These are phyloP conservation scores for Globodera rostochiensis DNA, from an alignment of 1,140 invertebrate genomes.

Conservation along the genomic window DNA sequence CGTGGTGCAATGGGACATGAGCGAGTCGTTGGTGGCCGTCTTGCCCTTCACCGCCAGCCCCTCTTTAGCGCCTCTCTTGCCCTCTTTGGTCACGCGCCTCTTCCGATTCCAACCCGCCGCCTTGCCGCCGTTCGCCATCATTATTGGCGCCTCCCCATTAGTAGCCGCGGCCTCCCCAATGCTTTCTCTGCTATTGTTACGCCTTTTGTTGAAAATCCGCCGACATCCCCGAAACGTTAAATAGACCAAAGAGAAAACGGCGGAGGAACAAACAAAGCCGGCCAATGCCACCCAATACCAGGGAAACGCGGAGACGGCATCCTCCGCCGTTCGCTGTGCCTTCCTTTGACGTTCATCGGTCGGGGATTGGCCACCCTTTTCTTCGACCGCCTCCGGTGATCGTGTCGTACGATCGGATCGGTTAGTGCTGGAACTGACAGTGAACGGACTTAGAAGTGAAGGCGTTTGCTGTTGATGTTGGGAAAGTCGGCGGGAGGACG, in stretches of 20 bases:
- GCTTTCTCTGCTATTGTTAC: background rate
- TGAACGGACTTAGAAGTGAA: background rate
- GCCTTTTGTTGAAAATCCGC: constrained; percentile 13
- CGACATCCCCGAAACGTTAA: background rate
- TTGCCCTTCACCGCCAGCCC: background rate
- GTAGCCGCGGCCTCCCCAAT: too few relatives aligned
- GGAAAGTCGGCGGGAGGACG: background rate
- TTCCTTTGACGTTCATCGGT: background rate
- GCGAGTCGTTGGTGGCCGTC: constrained; percentile 6
- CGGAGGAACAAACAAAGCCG: constrained; percentile 14
- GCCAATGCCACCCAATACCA: constrained; percentile 26
- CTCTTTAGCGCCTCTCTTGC: background rate
- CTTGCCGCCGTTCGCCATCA: background rate
- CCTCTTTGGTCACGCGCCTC: background rate
- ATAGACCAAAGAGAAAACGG: constrained; percentile 16
- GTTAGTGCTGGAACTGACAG: background rate
- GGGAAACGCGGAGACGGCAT: constrained; percentile 7
- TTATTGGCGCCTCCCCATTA: background rate
- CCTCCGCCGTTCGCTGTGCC: background rate
- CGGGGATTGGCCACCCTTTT: background rate
- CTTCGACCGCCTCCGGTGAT: background rate
- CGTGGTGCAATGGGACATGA: constrained; percentile 2
- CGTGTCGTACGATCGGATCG: background rate
- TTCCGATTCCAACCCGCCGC: background rate
- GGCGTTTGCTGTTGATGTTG: background rate